Percentiles rank a stretch among this genome's conserved stretches.
Conservation (phyloP, 2,888 invertebrate genomes). For the Autographa gamma region DNA sequence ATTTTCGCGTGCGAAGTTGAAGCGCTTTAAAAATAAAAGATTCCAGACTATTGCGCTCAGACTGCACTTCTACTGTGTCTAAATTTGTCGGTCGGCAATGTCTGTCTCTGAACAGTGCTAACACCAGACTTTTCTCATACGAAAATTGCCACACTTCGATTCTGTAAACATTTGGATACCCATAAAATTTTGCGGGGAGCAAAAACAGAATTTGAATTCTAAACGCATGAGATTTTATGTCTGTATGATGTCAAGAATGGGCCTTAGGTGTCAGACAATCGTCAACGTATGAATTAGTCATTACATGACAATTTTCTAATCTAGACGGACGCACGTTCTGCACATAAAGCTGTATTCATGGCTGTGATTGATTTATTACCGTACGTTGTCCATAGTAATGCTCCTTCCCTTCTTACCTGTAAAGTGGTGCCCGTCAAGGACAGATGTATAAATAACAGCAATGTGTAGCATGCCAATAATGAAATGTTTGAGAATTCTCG, state of each 20-base stretch:
- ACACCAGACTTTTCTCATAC: neutral
- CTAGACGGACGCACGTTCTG: constrained; percentile 71
- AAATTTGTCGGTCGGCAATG: constrained; percentile 13
- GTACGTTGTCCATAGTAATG: constrained; percentile 79
- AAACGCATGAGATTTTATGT: constrained; percentile 26
- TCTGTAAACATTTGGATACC: neutral
- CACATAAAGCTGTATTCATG: constrained; percentile 76
- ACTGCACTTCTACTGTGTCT: constrained; percentile 14
- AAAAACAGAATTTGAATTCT: neutral
- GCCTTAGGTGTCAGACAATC: constrained; percentile 26
- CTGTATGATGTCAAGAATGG: constrained; percentile 29
- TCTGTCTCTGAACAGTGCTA: neutral
- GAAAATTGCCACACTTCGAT: too few relatives aligned
- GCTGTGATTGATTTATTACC: constrained; percentile 82
- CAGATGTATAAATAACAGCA: constrained; percentile 37
- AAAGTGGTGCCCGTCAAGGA: constrained; percentile 47
- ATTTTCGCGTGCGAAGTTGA: constrained; percentile 15
- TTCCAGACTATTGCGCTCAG: constrained; percentile 2
- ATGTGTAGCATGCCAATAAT: constrained; percentile 19
- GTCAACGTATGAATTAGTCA: constrained; percentile 51
- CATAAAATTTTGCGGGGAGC: neutral
- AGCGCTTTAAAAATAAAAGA: constrained; percentile 23
- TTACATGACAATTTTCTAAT: constrained; percentile 60
- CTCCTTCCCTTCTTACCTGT: constrained; percentile 64
- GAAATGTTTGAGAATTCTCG: neutral